These are phyloP conservation scores for Limnephilus marmoratus DNA, from an alignment of 2,888 invertebrate species.

Conservation along the genomic window DNA sequence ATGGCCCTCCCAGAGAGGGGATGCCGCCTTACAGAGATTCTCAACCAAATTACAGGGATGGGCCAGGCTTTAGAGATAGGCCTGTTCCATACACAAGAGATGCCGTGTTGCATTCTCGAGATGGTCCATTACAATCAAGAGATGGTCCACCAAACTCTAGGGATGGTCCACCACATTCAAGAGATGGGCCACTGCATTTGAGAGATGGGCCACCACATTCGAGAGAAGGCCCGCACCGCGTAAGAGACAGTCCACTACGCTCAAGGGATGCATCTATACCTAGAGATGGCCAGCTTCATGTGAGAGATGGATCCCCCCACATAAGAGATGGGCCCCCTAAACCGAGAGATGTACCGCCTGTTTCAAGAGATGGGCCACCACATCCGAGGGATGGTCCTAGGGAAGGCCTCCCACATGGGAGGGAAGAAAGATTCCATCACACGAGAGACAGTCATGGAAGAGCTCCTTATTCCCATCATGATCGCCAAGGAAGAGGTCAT, in stretches of 20 bases:
- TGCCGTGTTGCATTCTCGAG: slow-evolving; percentile 66
- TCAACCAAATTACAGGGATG: slow-evolving; percentile 69
- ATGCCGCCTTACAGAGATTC: slow-evolving; percentile 67
- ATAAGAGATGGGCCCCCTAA: slow-evolving; percentile 57
- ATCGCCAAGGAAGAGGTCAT: slow-evolving; percentile 69
- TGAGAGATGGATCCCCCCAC: slow-evolving; percentile 34
- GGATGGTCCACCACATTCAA: slow-evolving; percentile 52
- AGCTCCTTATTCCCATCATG: slow-evolving; percentile 64
- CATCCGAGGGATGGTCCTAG: slow-evolving; percentile 51
- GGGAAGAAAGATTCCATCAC: slow-evolving; percentile 49
- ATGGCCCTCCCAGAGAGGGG: slow-evolving; percentile 68
- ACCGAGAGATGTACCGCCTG: slow-evolving; percentile 55
- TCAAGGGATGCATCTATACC: slow-evolving; percentile 62
- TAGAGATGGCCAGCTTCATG: slow-evolving; percentile 69
- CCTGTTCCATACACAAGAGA: slow-evolving; percentile 68
- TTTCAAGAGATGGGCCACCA: slow-evolving; percentile 52
- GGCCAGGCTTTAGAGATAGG: slow-evolving; percentile 66
- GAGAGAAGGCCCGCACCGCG: slow-evolving; percentile 55
- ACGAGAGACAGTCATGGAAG: slow-evolving; percentile 53
- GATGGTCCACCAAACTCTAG: slow-evolving; percentile 59
- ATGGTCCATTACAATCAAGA: slow-evolving; percentile 67
- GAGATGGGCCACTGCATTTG: slow-evolving; percentile 50
- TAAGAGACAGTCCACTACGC: slow-evolving; percentile 45
- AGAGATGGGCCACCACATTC: slow-evolving; percentile 57
- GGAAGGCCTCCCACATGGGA: slow-evolving; percentile 53